These are phyloP conservation scores for Orchestes rusci DNA, from an alignment of 2,888 invertebrate species.

Conservation along the genomic window DNA sequence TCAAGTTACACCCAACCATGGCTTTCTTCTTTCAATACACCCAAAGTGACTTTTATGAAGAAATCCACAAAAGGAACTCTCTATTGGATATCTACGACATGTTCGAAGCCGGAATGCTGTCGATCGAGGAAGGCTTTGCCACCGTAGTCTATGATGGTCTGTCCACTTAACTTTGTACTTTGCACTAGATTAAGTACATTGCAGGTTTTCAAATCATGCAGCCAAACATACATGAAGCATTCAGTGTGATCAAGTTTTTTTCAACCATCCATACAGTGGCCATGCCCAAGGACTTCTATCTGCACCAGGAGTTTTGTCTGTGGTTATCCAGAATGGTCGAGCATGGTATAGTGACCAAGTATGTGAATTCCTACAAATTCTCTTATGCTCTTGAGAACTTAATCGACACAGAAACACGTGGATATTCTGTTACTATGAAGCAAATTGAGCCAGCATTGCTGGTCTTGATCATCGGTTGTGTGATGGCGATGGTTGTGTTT, in stretches of 20 bases:
- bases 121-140: background rate
- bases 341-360: slow-evolving; percentile 5
- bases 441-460: too few species aligned
- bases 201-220: slow-evolving; percentile 2
- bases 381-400: too few species aligned
- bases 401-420: too few species aligned
- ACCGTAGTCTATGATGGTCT: background rate
- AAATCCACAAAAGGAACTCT: too few species aligned
- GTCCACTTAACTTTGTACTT: too few species aligned
- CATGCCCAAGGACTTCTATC: slow-evolving; percentile 2
- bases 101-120: too few species aligned
- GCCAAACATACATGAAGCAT: slow-evolving; percentile 6
- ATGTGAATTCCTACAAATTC: slow-evolving; percentile 1
- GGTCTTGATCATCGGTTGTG: too few species aligned
- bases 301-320: slow-evolving; percentile 1
- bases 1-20: background rate
- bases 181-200: too few species aligned
- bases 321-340: slow-evolving; percentile 7
- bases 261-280: background rate
- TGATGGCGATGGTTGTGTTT: too few species aligned
- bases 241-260: slow-evolving; percentile 1
- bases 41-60: too few species aligned
- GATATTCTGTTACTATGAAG: too few species aligned
- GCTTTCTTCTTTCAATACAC: slow-evolving; percentile 1
- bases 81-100: too few species aligned